These are phyloP conservation scores for Acanthurus tractus DNA, from an alignment of 2,797 vertebrate species.

Conservation along the genomic window DNA sequence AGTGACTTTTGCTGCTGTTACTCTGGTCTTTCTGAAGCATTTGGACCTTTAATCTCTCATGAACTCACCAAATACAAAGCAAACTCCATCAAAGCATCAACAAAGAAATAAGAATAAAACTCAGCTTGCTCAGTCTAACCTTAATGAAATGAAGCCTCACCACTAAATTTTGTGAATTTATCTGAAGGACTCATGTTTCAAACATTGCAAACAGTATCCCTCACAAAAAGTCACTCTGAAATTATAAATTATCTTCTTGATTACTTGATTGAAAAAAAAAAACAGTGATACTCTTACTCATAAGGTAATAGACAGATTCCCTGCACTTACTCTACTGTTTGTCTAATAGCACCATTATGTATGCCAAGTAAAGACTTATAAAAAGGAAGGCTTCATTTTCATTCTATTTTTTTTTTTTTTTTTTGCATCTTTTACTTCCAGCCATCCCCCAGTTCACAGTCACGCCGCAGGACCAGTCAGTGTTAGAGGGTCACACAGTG, in stretches of 20 bases:
- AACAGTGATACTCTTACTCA: too few species aligned
- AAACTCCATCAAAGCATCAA: background rate
- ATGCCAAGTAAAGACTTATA: background rate
- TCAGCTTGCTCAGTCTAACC: too few species aligned
- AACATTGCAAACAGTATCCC: too few species aligned
- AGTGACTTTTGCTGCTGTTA: background rate
- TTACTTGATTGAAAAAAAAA: too few species aligned
- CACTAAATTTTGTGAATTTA: too few species aligned
- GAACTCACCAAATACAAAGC: background rate
- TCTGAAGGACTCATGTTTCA: too few species aligned
- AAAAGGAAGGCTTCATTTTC: background rate
- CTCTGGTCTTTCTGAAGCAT: background rate
- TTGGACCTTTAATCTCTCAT: background rate
- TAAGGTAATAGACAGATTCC: background rate
- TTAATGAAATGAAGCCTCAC: too few species aligned
- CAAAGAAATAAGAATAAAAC: too few species aligned
- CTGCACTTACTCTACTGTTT: background rate
- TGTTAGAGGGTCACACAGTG: constrained; percentile 94
- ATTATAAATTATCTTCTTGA: too few species aligned
- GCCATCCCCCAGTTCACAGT: constrained; percentile 94
- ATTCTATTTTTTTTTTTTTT: too few species aligned
- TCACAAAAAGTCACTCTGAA: too few species aligned
- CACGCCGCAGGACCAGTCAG: constrained; percentile 92
- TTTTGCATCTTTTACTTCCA: constrained; percentile 55
- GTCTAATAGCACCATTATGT: background rate